Conservation (phyloP, 2,113 vertebrate species). For the Syrmaticus mikado region DNA sequence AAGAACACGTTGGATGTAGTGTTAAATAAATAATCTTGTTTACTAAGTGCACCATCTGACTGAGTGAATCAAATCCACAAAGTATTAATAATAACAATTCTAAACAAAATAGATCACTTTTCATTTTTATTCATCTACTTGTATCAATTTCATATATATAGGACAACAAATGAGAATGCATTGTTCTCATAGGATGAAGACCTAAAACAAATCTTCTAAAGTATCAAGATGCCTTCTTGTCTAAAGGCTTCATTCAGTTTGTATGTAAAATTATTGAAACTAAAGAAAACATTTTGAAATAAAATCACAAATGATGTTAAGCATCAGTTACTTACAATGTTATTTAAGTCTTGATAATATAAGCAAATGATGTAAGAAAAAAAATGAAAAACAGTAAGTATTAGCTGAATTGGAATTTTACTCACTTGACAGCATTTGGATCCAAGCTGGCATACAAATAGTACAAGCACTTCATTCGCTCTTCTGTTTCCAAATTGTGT, state of each 20-base stretch:
- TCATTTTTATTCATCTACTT: neutral
- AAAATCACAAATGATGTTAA: neutral
- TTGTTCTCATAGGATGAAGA: neutral
- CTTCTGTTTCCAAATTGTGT: conserved; percentile 97
- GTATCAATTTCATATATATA: neutral
- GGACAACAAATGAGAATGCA: neutral
- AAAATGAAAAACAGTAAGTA: neutral
- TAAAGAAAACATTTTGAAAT: neutral
- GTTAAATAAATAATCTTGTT: neutral
- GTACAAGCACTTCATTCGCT: conserved; percentile 99
- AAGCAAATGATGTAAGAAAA: neutral
- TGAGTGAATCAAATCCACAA: neutral
- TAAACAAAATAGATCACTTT: neutral
- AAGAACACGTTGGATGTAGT: neutral
- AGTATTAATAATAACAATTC: neutral
- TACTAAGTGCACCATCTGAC: neutral
- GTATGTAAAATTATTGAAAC: neutral
- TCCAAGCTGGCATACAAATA: conserved; percentile 99
- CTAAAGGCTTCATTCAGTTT: accelerated
- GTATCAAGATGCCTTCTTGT: neutral
- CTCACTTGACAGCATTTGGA: conserved; percentile 98
- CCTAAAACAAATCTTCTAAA: neutral
- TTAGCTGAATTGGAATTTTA: conserved; percentile 50
- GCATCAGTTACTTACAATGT: neutral
- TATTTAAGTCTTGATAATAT: neutral